phyloP scores from a whole-genome alignment of 2,888 invertebrate genomes.

The Meandrusa payeni region DNA sequence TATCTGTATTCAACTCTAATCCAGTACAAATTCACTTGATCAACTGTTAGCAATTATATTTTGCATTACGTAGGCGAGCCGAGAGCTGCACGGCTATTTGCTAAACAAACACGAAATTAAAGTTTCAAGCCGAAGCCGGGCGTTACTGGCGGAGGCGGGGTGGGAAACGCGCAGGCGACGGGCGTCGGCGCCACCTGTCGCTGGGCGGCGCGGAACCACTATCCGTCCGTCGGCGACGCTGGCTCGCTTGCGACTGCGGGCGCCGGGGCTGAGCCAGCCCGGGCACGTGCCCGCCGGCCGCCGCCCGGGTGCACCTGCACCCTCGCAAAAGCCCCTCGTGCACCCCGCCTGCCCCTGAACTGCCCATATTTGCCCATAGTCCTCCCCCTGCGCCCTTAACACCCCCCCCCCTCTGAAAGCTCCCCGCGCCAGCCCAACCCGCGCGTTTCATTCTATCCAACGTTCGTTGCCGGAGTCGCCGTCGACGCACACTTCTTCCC shows the following conservation, averaged over 20 bases:
- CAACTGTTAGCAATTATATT: slow-evolving; percentile 42
- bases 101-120: slow-evolving; percentile 50
- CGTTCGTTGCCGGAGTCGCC: slow-evolving; percentile 14
- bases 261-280: slow-evolving; percentile 42
- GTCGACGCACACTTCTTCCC: slow-evolving; percentile 25
- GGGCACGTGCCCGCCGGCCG: slow-evolving; percentile 70
- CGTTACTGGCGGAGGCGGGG: slow-evolving; percentile 42
- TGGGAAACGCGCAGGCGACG: slow-evolving; percentile 61
- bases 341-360: slow-evolving; percentile 21
- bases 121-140: slow-evolving; percentile 57
- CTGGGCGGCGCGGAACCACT: slow-evolving; percentile 41
- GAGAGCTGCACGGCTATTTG: slow-evolving; percentile 57
- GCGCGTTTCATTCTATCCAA: slow-evolving; percentile 28
- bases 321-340: slow-evolving; percentile 35
- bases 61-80: slow-evolving; percentile 34
- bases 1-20: slow-evolving; percentile 14
- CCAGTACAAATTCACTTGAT: slow-evolving; percentile 35
- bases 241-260: slow-evolving; percentile 61
- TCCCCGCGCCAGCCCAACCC: slow-evolving; percentile 31
- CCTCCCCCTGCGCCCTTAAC: slow-evolving; percentile 27
- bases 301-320: slow-evolving; percentile 72
- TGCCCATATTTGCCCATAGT: slow-evolving; percentile 29
- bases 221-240: slow-evolving; percentile 38
- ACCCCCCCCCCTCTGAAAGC: slow-evolving; percentile 26
- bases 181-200: slow-evolving; percentile 50